Conservation (phyloP, 2,113 vertebrate species). For the Alexandromys fortis region DNA sequence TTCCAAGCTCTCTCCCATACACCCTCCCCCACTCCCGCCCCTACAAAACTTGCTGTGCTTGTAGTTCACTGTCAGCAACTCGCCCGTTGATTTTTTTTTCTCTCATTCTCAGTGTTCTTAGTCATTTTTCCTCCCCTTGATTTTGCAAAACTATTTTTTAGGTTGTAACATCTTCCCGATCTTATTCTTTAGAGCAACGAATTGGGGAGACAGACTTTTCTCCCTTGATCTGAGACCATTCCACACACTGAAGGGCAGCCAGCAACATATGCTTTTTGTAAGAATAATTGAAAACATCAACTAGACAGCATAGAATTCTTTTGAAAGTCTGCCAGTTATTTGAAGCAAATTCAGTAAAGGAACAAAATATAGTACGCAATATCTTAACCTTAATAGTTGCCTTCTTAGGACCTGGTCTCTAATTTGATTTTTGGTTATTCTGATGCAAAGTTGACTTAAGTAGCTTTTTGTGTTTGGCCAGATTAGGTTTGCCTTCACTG, state of each 20-base stretch:
- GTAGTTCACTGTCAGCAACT: conserved; percentile 81
- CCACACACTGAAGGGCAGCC: conserved; percentile 82
- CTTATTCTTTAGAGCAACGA: conserved; percentile 79
- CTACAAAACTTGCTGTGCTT: conserved; percentile 79
- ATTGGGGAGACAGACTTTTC: conserved; percentile 79
- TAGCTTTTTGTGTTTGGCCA: conserved; percentile 87
- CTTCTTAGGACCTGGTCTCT: conserved; percentile 89
- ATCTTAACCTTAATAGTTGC: conserved; percentile 87
- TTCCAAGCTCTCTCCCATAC: conserved; percentile 73
- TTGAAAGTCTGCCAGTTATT: conserved; percentile 86
- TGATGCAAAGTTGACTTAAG: conserved; percentile 88
- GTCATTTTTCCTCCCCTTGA: conserved; percentile 77
- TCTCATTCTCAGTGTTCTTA: conserved; percentile 80
- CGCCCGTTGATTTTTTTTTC: conserved; percentile 66
- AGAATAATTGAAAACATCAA: conserved; percentile 88
- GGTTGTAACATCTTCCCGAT: conserved; percentile 59
- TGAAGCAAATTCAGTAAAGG: conserved; percentile 86
- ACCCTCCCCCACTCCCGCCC: conserved; percentile 36
- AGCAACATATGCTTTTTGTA: conserved; percentile 85
- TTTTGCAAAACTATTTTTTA: conserved; percentile 78
- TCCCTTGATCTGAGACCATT: conserved; percentile 83
- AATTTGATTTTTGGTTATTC: conserved; percentile 88
- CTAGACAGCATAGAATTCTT: conserved; percentile 87
- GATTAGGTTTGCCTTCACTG: conserved; percentile 85
- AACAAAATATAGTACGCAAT: conserved; percentile 85